Conservation (phyloP, 2,797 vertebrate species). For the Tokudaia muenninki region DNA sequence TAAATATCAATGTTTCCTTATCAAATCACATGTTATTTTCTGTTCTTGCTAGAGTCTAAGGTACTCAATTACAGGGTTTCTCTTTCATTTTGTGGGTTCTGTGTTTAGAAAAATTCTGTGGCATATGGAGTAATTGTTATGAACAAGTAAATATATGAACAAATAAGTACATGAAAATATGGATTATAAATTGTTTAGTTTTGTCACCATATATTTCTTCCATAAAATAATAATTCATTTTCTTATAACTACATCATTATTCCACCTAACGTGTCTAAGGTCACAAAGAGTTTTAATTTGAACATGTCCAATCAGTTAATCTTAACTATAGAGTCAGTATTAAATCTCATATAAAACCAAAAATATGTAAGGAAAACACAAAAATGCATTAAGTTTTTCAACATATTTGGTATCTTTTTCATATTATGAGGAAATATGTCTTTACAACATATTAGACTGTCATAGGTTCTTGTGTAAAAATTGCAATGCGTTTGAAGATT, state of each 20-base stretch:
- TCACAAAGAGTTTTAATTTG: neutral
- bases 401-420: neutral
- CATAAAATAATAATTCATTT: neutral
- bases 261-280: neutral
- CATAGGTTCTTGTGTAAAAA: neutral
- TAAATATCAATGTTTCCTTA: neutral
- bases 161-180: neutral
- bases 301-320: neutral
- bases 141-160: neutral
- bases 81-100: neutral
- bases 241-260: neutral
- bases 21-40: neutral
- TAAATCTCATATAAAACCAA: neutral
- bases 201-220: neutral
- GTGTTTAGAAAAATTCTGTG: neutral
- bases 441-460: neutral
- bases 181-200: neutral
- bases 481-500: neutral
- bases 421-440: neutral
- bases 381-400: neutral
- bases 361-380: neutral
- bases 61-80: rapidly evolving
- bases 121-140: neutral
- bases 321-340: neutral
- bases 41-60: neutral